phyloP scores from a whole-genome alignment of 1,140 invertebrate genomes.

The Drosophila lowei region DNA sequence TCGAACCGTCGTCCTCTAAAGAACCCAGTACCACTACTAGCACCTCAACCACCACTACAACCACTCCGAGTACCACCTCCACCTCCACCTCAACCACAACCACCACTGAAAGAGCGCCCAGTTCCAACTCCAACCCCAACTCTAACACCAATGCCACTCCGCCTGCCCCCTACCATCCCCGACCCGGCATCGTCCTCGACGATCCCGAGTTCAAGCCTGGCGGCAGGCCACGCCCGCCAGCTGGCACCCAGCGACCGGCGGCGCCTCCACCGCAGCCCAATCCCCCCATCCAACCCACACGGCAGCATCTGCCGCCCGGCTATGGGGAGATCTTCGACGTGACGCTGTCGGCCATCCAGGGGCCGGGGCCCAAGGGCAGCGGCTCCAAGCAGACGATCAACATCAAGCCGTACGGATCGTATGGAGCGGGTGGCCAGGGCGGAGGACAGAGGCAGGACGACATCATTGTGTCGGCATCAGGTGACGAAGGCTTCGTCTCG shows the following conservation, averaged over 20 bases:
- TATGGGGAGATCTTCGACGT: constrained; percentile 94
- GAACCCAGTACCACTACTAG: constrained; percentile 35
- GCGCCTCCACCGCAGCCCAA: constrained; percentile 69
- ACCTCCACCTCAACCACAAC: constrained; percentile 48
- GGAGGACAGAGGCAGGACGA: constrained; percentile 83
- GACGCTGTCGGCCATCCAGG: constrained; percentile 93
- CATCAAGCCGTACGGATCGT: constrained; percentile 77
- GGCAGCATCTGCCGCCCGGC: constrained; percentile 82
- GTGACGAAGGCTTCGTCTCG: constrained; percentile 93
- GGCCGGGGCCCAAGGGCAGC: constrained; percentile 86
- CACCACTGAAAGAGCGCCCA: constrained; percentile 54
- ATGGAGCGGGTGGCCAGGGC: constrained; percentile 31
- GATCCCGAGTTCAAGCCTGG: constrained; percentile 90
- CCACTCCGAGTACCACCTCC: constrained; percentile 40
- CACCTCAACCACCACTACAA: constrained; percentile 31
- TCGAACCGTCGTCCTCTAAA: constrained; percentile 57
- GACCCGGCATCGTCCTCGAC: constrained; percentile 92
- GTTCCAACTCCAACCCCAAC: constrained; percentile 29
- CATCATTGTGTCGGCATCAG: constrained; percentile 90
- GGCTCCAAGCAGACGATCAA: constrained; percentile 83
- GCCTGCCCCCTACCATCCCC: constrained; percentile 85
- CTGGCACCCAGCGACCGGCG: constrained; percentile 64
- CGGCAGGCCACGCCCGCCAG: constrained; percentile 83
- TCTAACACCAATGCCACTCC: constrained; percentile 55
- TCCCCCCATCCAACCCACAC: constrained; percentile 72